phyloP scores from a whole-genome alignment of 2,113 vertebrate genomes.

The Fulmarus glacialis region DNA sequence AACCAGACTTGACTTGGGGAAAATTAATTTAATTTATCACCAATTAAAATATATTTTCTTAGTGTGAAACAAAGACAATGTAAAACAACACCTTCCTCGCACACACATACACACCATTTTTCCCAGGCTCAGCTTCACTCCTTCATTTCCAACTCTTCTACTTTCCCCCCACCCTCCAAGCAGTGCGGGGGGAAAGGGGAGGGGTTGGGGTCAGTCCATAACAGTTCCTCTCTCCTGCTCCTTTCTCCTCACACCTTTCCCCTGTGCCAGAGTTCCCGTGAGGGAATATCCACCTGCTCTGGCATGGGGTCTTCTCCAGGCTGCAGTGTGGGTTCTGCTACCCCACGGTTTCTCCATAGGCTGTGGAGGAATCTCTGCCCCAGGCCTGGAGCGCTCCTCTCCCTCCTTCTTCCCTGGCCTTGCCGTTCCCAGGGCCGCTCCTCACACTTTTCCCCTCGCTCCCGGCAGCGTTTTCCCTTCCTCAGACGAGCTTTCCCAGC shows the following conservation, averaged over 20 bases:
- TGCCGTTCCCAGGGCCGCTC: rapidly evolving
- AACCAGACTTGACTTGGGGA: background rate
- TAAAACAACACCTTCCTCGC: background rate
- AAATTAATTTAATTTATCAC: background rate
- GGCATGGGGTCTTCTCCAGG: rapidly evolving
- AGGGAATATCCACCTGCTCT: background rate
- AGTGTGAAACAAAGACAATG: background rate
- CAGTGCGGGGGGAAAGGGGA: too few species aligned
- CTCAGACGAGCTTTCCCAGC: background rate
- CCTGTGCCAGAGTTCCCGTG: background rate
- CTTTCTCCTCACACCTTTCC: background rate
- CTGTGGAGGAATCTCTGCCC: background rate
- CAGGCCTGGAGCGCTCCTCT: too few species aligned
- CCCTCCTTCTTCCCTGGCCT: background rate
- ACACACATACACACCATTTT: too few species aligned
- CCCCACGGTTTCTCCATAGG: background rate
- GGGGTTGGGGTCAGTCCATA: rapidly evolving
- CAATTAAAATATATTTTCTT: background rate
- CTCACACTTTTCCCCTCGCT: background rate
- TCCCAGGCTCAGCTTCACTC: background rate
- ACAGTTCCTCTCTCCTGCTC: background rate
- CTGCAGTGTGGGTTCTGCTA: background rate
- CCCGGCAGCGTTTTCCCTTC: background rate
- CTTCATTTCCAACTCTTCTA: background rate
- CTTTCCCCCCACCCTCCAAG: background rate